A percentile compares a stretch with the other conserved stretches of the same genome.
Conservation (phyloP, 35 echinoderm and acorn worm genomes). For the Anneissia japonica region DNA sequence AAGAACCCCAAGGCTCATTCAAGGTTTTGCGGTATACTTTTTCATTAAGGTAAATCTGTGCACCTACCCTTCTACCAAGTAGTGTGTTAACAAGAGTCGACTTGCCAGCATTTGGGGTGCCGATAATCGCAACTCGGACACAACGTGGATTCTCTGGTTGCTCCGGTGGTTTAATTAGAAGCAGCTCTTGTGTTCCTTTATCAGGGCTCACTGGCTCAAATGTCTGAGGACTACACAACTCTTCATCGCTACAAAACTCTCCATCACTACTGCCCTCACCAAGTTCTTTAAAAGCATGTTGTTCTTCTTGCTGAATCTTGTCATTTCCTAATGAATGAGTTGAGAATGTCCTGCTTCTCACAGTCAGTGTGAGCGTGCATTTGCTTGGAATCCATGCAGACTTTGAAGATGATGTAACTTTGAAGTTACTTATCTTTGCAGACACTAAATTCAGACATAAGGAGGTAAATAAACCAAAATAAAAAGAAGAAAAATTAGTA, state of each 20-base stretch:
- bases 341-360: not conserved
- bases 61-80: constrained; percentile 81
- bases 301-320: not conserved
- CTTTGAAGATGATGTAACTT: too few species aligned
- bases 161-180: constrained; percentile 46
- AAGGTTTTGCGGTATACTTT: too few species aligned
- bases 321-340: not conserved
- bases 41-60: too few species aligned
- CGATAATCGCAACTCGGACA: constrained; percentile 78
- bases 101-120: constrained; percentile 90
- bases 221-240: not conserved
- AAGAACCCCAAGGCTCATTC: too few species aligned
- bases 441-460: too few species aligned
- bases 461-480: too few species aligned
- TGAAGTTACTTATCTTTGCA: too few species aligned
- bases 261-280: not conserved
- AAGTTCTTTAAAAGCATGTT: not conserved
- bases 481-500: too few species aligned
- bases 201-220: not conserved
- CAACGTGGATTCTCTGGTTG: constrained; percentile 40
- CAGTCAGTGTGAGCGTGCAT: too few species aligned
- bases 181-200: constrained; percentile 36
- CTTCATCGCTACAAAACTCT: not conserved
- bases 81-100: constrained; percentile 81
- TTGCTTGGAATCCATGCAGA: too few species aligned